Evolutionary conservation across 2,113 vertebrate species (phyloP).

Genomic region (Lepus americanus): DNA sequence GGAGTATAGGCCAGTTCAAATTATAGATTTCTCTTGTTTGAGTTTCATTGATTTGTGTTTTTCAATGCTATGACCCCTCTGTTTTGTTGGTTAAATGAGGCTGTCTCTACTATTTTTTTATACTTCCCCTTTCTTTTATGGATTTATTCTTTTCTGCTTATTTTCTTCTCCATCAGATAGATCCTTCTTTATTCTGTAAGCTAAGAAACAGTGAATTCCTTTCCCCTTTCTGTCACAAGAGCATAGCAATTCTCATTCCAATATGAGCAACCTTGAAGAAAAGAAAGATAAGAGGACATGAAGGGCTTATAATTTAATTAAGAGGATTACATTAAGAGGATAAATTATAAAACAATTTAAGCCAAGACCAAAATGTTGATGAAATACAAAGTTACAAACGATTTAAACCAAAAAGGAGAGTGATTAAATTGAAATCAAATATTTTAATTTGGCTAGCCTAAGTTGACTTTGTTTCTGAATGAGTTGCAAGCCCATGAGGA

Average conservation of each 20-base stretch:
- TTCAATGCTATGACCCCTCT: background rate
- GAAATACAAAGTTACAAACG: constrained; percentile 8
- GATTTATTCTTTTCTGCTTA: background rate
- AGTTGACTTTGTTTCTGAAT: background rate
- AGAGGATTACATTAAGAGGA: background rate
- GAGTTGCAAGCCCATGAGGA: background rate
- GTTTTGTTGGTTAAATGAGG: background rate
- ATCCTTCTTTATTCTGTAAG: background rate
- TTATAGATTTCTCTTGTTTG: background rate
- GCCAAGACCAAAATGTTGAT: background rate
- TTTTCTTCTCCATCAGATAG: background rate
- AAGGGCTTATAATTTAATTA: constrained; percentile 39
- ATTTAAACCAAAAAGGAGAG: background rate
- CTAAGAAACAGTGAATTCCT: background rate
- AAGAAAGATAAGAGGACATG: background rate
- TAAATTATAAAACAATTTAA: background rate
- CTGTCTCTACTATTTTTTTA: background rate
- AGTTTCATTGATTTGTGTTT: background rate
- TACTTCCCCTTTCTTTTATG: background rate
- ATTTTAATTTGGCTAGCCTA: constrained; percentile 22
- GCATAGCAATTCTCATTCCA: background rate
- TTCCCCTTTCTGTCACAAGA: background rate
- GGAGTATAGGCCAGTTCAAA: background rate
- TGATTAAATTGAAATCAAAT: background rate
- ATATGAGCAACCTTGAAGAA: background rate